phyloP scores from a whole-genome alignment of 2,113 vertebrate species.

The Hystrix cristata region DNA sequence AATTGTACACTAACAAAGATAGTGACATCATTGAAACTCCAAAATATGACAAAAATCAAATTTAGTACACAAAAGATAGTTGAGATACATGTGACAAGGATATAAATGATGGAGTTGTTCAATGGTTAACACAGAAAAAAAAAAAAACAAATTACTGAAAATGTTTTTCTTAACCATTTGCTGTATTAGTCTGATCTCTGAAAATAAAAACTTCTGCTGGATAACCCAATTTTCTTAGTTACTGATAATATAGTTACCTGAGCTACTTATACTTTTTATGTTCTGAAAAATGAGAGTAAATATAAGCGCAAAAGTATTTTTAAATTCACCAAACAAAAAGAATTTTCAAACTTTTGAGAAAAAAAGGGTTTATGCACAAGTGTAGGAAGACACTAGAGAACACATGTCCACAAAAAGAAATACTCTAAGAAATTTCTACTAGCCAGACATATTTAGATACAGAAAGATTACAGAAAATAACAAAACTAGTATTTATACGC shows the following conservation, averaged over 20 bases:
- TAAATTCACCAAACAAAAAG: background rate
- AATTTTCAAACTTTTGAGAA: constrained; percentile 28
- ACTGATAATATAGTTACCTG: background rate
- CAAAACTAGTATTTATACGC: background rate
- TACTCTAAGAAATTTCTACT: background rate
- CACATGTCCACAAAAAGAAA: background rate
- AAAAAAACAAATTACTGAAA: background rate
- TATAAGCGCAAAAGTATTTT: constrained; percentile 44
- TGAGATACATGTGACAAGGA: background rate
- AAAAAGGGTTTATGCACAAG: background rate
- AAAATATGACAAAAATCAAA: constrained; percentile 56
- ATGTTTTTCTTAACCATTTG: constrained; percentile 17
- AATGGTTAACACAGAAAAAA: background rate
- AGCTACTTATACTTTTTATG: background rate
- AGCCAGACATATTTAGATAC: background rate
- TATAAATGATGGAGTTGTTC: background rate
- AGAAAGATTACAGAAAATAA: background rate
- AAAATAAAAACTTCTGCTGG: constrained; percentile 16
- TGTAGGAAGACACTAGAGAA: background rate
- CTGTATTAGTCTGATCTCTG: background rate
- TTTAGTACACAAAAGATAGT: background rate
- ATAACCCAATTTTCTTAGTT: background rate
- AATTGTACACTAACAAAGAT: background rate
- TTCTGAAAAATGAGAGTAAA: background rate
- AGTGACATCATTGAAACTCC: background rate